These are phyloP conservation scores for Sylvilagus bachmani DNA, from an alignment of 2,113 vertebrate species.

Conservation along the genomic window DNA sequence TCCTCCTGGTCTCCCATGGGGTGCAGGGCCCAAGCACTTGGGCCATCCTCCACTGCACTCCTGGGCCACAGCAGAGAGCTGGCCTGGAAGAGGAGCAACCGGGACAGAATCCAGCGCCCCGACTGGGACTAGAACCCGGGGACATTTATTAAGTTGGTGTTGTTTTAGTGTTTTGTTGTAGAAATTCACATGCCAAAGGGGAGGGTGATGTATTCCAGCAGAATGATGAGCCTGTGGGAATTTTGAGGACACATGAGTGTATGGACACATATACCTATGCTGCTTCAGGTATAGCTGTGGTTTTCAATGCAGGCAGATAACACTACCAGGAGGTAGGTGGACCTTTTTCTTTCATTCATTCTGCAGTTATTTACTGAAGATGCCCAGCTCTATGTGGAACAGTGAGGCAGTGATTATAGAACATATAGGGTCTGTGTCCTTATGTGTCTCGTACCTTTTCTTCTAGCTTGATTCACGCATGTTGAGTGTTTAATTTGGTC, in stretches of 20 bases:
- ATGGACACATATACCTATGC: neutral
- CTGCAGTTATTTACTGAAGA: slow-evolving; percentile 35
- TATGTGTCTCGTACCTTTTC: neutral
- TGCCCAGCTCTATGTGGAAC: neutral
- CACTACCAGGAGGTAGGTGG: neutral
- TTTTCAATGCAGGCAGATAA: slow-evolving; percentile 42
- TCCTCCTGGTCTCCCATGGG: too few relatives aligned
- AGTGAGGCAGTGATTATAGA: slow-evolving; percentile 13
- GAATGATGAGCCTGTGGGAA: neutral
- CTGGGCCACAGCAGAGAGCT: too few relatives aligned
- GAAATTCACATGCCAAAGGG: neutral
- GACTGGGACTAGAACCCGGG: too few relatives aligned
- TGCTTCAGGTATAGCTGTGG: neutral
- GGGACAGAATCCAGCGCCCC: too few relatives aligned
- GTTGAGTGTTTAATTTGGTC: slow-evolving; percentile 40
- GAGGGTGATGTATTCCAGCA: slow-evolving; percentile 33
- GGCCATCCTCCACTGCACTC: too few relatives aligned
- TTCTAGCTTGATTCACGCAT: slow-evolving; percentile 51
- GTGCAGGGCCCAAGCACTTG: too few relatives aligned
- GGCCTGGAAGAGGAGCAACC: too few relatives aligned
- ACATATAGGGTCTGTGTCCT: neutral
- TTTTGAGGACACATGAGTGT: neutral
- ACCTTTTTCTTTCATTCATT: slow-evolving; percentile 54
- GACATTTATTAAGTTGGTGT: slow-evolving; percentile 33
- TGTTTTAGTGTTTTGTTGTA: slow-evolving; percentile 53